Percentiles rank a stretch among this genome's conserved stretches.
Evolutionary conservation across 2,797 vertebrate species (phyloP).

Genomic region (Cephalopachus bancanus): DNA sequence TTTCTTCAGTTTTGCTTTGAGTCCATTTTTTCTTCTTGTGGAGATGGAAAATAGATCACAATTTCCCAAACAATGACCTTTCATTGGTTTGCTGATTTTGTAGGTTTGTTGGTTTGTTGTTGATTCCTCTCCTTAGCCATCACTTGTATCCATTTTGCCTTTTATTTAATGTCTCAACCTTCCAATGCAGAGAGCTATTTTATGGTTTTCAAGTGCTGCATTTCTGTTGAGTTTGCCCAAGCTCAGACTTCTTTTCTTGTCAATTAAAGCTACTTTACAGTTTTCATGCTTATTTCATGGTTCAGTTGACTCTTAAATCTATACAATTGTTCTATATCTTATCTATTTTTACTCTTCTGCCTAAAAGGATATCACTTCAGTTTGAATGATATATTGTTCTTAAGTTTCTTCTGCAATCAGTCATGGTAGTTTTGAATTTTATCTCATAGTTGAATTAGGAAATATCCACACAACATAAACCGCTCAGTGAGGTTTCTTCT

Average conservation of each 20-base stretch:
- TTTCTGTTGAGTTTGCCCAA: background rate
- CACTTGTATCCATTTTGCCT: background rate
- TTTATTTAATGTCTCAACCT: background rate
- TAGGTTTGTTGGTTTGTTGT: background rate
- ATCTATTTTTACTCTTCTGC: background rate
- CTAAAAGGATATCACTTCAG: background rate
- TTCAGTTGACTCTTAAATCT: background rate
- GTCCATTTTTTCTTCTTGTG: background rate
- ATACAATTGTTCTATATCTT: background rate
- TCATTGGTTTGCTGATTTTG: background rate
- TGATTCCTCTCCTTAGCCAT: background rate
- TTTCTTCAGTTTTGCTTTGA: background rate
- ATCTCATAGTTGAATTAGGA: background rate
- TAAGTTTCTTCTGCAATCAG: background rate
- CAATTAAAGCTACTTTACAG: background rate
- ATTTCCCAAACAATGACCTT: background rate
- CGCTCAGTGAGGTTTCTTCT: background rate
- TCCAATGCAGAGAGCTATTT: background rate
- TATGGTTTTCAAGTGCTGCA: background rate
- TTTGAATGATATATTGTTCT: background rate
- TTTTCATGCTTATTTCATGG: background rate
- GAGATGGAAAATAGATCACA: background rate
- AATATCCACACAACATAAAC: background rate
- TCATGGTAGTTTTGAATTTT: constrained; percentile 2
- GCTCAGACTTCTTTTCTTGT: background rate